Conservation (phyloP, 2,113 vertebrate species). For the Tenebrosternarchus preto region DNA sequence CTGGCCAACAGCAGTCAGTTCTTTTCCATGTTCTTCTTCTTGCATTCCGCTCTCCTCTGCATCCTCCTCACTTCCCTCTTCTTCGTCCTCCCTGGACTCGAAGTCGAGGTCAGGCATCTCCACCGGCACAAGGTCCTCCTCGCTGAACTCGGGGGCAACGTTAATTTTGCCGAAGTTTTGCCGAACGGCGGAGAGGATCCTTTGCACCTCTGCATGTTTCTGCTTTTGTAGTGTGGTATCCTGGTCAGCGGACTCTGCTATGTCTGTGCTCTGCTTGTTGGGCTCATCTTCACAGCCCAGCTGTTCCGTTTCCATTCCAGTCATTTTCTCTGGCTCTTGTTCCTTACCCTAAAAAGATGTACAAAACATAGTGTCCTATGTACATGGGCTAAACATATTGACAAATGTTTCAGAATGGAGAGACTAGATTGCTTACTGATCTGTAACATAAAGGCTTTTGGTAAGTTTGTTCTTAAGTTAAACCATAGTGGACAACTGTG, state of each 20-base stretch:
- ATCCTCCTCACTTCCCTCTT: constrained; percentile 61
- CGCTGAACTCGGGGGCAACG: constrained; percentile 87
- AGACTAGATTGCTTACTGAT: background rate
- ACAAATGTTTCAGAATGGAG: background rate
- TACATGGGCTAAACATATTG: too few species aligned
- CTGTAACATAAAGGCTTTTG: constrained; percentile 3
- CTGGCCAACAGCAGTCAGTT: background rate
- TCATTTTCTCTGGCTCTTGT: constrained; percentile 40
- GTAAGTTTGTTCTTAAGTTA: background rate
- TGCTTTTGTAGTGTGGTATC: constrained; percentile 44
- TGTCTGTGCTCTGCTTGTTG: constrained; percentile 31
- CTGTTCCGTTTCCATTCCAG: constrained; percentile 45
- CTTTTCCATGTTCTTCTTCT: background rate
- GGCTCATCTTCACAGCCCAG: constrained; percentile 49
- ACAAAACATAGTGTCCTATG: background rate
- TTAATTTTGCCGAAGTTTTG: constrained; percentile 96
- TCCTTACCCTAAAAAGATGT: constrained; percentile 53
- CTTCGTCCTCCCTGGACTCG: constrained; percentile 76
- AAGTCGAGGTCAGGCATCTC: constrained; percentile 79
- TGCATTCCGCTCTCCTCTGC: constrained; percentile 30
- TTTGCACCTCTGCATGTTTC: constrained; percentile 73
- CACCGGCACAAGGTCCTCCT: constrained; percentile 90
- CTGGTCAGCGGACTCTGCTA: constrained; percentile 23
- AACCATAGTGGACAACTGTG: too few species aligned
- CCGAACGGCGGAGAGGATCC: constrained; percentile 80